Evolutionary conservation across 2,797 vertebrate species (phyloP).

Genomic region (Menidia menidia): DNA sequence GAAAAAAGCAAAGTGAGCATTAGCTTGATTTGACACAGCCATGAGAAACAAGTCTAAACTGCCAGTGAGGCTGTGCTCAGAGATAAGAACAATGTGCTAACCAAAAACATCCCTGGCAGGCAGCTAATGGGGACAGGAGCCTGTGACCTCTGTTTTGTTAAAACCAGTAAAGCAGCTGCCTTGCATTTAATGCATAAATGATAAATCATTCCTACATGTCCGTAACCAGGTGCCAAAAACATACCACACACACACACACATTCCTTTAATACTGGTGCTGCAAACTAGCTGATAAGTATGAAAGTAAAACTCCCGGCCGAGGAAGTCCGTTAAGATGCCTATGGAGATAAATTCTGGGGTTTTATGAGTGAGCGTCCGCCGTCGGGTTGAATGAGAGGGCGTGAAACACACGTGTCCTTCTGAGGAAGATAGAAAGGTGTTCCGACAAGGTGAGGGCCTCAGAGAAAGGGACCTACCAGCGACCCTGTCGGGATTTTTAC

Average conservation of each 20-base stretch:
- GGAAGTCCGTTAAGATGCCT: background rate
- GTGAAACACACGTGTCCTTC: background rate
- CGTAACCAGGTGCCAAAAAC: constrained; percentile 27
- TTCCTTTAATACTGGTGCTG: constrained; percentile 32
- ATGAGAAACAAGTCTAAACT: background rate
- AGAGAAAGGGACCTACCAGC: background rate
- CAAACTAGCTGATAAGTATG: background rate
- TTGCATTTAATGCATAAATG: background rate
- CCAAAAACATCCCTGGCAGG: background rate
- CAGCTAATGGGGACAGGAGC: background rate
- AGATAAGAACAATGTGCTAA: background rate
- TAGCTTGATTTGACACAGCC: constrained; percentile 12
- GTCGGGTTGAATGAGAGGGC: background rate
- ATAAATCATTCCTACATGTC: background rate
- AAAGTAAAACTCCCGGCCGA: background rate
- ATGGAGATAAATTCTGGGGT: background rate
- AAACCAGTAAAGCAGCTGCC: background rate
- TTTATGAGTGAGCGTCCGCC: background rate
- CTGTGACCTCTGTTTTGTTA: background rate
- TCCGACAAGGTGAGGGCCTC: background rate
- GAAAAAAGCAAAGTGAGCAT: background rate
- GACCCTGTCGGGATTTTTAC: constrained; percentile 13
- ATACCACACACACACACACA: background rate
- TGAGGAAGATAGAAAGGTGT: background rate
- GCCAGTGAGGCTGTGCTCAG: background rate